These are phyloP conservation scores for Hippopotamus amphibius DNA, from an alignment of 2,113 vertebrate genomes.

Conservation along the genomic window DNA sequence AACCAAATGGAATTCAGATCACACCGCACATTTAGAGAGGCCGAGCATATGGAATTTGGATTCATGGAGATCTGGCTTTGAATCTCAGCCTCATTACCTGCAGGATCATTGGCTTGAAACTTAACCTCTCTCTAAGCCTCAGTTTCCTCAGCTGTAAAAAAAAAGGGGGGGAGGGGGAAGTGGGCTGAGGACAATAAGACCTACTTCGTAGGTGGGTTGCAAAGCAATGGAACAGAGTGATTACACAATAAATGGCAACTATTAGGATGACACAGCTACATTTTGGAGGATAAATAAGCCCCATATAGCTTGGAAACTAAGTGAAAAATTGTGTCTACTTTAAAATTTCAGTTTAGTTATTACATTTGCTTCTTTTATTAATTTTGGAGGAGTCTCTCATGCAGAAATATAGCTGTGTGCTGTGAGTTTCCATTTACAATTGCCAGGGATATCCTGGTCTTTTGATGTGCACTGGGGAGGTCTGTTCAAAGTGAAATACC, in stretches of 20 bases:
- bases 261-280: background rate
- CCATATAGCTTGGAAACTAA: background rate
- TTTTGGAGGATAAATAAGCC: background rate
- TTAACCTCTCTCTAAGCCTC: background rate
- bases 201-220: background rate
- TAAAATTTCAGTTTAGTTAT: background rate
- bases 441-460: background rate
- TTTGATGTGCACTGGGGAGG: background rate
- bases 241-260: background rate
- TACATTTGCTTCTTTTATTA: background rate
- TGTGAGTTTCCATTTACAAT: background rate
- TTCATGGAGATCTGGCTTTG: background rate
- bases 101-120: background rate
- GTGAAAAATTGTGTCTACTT: background rate
- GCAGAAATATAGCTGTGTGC: background rate
- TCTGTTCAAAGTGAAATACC: background rate
- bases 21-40: background rate
- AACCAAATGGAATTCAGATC: constrained; percentile 18
- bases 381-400: background rate
- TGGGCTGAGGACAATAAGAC: background rate
- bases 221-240: background rate
- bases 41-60: background rate
- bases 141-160: background rate
- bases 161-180: accelerated
- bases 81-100: background rate